Evolutionary conservation across 2,113 vertebrate species (phyloP).

Genomic region (Anas platyrhynchos): DNA sequence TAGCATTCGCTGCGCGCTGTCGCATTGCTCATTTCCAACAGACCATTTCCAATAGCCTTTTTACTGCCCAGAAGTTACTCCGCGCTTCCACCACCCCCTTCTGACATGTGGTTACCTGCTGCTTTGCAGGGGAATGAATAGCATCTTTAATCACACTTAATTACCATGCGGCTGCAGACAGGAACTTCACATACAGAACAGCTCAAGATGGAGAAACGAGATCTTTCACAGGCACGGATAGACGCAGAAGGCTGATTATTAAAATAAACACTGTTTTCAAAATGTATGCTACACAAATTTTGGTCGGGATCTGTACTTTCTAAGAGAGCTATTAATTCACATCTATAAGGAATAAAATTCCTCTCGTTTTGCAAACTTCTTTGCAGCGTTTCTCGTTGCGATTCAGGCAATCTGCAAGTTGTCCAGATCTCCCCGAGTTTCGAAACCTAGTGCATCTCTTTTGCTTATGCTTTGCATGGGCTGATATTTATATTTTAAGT

Average conservation of each 20-base stretch:
- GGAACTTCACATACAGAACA: background rate
- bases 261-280: background rate
- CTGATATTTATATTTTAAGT: background rate
- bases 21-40: background rate
- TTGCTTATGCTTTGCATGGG: rapidly evolving
- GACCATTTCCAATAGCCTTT: background rate
- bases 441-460: background rate
- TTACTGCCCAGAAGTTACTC: background rate
- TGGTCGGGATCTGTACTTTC: background rate
- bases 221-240: background rate
- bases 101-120: constrained; percentile 1
- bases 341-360: background rate
- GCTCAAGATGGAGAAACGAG: background rate
- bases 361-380: background rate
- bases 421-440: background rate
- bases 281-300: too few species aligned
- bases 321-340: background rate
- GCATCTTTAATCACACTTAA: constrained; percentile 27
- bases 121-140: background rate
- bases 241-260: background rate
- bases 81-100: background rate
- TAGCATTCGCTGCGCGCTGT: background rate
- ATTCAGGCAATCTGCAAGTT: background rate
- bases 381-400: background rate
- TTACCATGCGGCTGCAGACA: background rate